These are phyloP conservation scores for Drosophila rubida DNA, from an alignment of 2,888 invertebrate species.

Conservation along the genomic window DNA sequence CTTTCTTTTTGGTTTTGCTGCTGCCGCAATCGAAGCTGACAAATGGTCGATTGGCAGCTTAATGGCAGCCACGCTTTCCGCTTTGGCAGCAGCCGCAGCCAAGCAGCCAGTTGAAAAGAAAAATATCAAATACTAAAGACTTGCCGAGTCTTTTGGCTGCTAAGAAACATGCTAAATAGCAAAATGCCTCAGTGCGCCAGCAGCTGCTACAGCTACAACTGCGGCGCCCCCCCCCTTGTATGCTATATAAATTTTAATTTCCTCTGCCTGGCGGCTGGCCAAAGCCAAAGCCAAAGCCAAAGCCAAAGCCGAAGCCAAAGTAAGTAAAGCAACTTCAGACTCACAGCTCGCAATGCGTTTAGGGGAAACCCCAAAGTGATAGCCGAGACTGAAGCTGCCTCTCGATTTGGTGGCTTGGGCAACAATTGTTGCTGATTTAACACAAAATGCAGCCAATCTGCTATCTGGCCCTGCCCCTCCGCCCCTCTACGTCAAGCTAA, in stretches of 20 bases:
- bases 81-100: slow-evolving; percentile 49
- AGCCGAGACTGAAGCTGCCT: slow-evolving; percentile 54
- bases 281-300: slow-evolving; percentile 30
- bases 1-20: neutral
- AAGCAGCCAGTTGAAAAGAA: slow-evolving; percentile 17
- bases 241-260: slow-evolving; percentile 76
- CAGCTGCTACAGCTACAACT: slow-evolving; percentile 55
- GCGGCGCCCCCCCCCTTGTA: slow-evolving; percentile 50
- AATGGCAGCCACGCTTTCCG: slow-evolving; percentile 73
- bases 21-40: slow-evolving; percentile 65
- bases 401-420: slow-evolving; percentile 47
- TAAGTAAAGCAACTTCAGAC: slow-evolving; percentile 40
- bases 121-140: slow-evolving; percentile 5
- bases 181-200: slow-evolving; percentile 51
- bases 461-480: slow-evolving; percentile 12
- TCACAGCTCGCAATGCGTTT: slow-evolving; percentile 24
- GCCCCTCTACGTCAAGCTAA: neutral
- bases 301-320: slow-evolving; percentile 33
- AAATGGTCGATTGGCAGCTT: slow-evolving; percentile 78
- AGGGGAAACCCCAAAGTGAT: slow-evolving; percentile 56
- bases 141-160: slow-evolving; percentile 13
- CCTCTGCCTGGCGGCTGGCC: slow-evolving; percentile 67
- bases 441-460: slow-evolving; percentile 75
- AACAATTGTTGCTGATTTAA: slow-evolving; percentile 78
- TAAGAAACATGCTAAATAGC: slow-evolving; percentile 70